Evolutionary conservation across 2,888 invertebrate species (phyloP).

Genomic region (Drosophila anomalipes): DNA sequence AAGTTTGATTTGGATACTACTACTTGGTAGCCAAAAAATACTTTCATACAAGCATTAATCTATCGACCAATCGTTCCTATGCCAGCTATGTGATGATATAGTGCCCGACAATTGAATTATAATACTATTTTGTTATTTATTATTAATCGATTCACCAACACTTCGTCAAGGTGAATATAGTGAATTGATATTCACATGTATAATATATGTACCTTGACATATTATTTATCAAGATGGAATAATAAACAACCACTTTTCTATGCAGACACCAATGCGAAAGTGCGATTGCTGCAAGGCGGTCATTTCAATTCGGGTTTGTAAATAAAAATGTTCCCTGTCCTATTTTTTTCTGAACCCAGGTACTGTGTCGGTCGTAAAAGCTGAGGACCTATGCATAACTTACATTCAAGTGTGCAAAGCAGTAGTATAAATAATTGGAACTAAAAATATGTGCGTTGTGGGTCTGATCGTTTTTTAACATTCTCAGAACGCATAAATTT

Average conservation of each 20-base stretch:
- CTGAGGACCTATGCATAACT: neutral
- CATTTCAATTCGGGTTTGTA: neutral
- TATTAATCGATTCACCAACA: neutral
- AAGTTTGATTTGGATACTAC: neutral
- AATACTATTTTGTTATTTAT: neutral
- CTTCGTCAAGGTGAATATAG: neutral
- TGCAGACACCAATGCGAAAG: neutral
- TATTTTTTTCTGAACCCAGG: neutral
- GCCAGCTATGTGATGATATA: neutral
- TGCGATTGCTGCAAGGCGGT: neutral
- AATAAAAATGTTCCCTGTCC: neutral
- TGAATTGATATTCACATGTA: neutral
- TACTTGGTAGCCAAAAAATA: neutral
- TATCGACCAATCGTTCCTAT: neutral
- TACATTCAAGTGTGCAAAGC: neutral
- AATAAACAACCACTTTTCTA: neutral
- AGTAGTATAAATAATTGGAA: neutral
- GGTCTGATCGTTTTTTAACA: rapidly evolving
- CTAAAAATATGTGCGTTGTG: neutral
- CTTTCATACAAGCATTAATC: neutral
- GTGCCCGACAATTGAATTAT: neutral
- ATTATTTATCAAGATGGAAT: neutral
- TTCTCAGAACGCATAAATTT: too few species aligned
- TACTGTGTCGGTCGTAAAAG: neutral
- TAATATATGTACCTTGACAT: neutral